Percentiles rank a stretch among this genome's conserved stretches.
phyloP scores from a whole-genome alignment of 2,888 invertebrate species.

The Ctenicera cuprea region DNA sequence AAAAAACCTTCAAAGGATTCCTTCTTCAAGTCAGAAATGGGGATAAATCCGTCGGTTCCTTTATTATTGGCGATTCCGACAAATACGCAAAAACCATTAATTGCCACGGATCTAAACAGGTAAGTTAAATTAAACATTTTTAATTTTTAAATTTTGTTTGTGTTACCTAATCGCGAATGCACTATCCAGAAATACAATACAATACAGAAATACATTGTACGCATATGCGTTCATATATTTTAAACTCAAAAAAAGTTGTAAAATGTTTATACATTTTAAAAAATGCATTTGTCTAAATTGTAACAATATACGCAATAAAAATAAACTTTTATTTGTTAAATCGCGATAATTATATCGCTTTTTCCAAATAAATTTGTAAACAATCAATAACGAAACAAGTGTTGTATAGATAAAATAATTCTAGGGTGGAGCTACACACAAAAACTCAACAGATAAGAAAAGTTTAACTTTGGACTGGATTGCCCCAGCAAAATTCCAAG shows the following conservation, averaged over 20 bases:
- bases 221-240: too few relatives aligned
- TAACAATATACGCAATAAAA: not conserved
- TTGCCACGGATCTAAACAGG: constrained; percentile 74
- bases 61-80: constrained; percentile 75
- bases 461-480: constrained; percentile 79
- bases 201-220: too few relatives aligned
- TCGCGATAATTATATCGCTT: too few relatives aligned
- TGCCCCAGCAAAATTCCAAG: constrained; percentile 76
- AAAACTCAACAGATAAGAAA: constrained; percentile 77
- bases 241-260: too few relatives aligned
- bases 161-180: too few relatives aligned
- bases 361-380: too few relatives aligned
- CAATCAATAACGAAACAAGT: too few relatives aligned
- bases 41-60: constrained; percentile 78
- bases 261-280: too few relatives aligned
- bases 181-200: too few relatives aligned
- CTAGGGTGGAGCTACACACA: constrained; percentile 84
- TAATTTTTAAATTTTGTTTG: too few relatives aligned
- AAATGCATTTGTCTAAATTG: not conserved
- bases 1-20: constrained; percentile 78
- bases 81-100: constrained; percentile 74
- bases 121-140: constrained; percentile 70
- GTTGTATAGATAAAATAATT: too few relatives aligned
- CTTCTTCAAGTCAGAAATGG: constrained; percentile 80
- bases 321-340: too few relatives aligned